Percentiles rank a stretch among this genome's conserved stretches.
These are phyloP conservation scores for Thereva unica DNA, from an alignment of 2,888 invertebrate species.

Conservation along the genomic window DNA sequence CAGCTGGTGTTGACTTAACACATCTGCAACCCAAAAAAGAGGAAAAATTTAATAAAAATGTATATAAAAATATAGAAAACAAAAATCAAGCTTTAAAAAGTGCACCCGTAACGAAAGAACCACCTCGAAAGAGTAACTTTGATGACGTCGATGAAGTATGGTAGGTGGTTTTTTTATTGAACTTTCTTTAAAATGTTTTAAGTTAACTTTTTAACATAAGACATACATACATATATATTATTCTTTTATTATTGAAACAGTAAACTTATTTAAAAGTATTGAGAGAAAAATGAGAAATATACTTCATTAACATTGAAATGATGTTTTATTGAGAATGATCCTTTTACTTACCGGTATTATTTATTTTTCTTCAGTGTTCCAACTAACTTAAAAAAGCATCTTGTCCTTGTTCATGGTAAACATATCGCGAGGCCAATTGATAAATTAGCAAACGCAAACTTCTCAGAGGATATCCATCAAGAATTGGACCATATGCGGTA, in stretches of 20 bases:
- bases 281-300: neutral
- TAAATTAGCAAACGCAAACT: conserved; percentile 46
- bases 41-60: neutral
- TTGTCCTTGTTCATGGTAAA: conserved; percentile 49
- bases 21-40: conserved; percentile 21
- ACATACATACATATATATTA: no score
- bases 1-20: conserved; percentile 34
- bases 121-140: neutral
- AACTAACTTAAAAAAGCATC: conserved; percentile 44
- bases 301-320: neutral
- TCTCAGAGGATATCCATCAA: conserved; percentile 47
- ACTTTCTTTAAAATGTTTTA: neutral
- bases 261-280: neutral
- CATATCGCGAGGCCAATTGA: conserved; percentile 45
- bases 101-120: no score
- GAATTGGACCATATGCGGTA: conserved; percentile 48
- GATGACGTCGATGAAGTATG: conserved; percentile 33
- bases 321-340: conserved; percentile 22
- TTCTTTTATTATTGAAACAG: no score
- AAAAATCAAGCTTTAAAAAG: neutral
- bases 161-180: conserved; percentile 34
- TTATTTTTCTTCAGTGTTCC: conserved; percentile 32
- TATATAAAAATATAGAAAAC: neutral
- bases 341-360: conserved; percentile 23
- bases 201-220: conserved; percentile 5